Evolutionary conservation across 2,888 invertebrate genomes (phyloP).

Genomic region (Cheilosia urbana): DNA sequence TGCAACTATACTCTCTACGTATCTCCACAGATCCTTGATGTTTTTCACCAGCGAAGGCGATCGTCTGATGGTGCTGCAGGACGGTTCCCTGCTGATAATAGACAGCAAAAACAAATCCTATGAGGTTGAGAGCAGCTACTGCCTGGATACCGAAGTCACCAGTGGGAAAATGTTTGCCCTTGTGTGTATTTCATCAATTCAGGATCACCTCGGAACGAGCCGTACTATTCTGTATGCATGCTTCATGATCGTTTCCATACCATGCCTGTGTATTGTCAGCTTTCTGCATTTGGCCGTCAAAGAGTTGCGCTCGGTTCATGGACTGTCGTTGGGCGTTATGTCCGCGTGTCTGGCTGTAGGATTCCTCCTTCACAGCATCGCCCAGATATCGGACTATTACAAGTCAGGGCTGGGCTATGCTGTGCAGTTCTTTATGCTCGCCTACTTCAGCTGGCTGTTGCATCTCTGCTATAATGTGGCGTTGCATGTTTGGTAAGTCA

Average conservation of each 20-base stretch:
- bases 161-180: slow-evolving; percentile 81
- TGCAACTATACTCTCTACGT: not conserved
- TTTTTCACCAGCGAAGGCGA: slow-evolving; percentile 79
- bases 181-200: slow-evolving; percentile 81
- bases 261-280: slow-evolving; percentile 80
- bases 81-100: slow-evolving; percentile 81
- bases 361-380: slow-evolving; percentile 81
- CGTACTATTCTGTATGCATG: slow-evolving; percentile 79
- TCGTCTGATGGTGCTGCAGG: slow-evolving; percentile 81
- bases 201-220: slow-evolving; percentile 79
- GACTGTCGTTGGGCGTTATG: slow-evolving; percentile 81
- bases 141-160: slow-evolving; percentile 80
- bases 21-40: slow-evolving; percentile 77
- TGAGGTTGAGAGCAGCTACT: slow-evolving; percentile 80
- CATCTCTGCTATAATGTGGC: slow-evolving; percentile 82
- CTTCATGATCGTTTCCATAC: slow-evolving; percentile 82
- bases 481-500: slow-evolving; percentile 81
- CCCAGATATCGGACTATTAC: slow-evolving; percentile 80
- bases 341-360: slow-evolving; percentile 81
- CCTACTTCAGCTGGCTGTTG: slow-evolving; percentile 82
- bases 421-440: slow-evolving; percentile 82
- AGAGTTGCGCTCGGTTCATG: slow-evolving; percentile 81
- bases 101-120: slow-evolving; percentile 81
- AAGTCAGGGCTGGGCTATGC: slow-evolving; percentile 80
- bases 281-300: slow-evolving; percentile 80